A percentile compares a stretch with the other conserved stretches of the same genome.
Conservation (phyloP, 2,888 invertebrate species). For the Drosophila ezoana region DNA sequence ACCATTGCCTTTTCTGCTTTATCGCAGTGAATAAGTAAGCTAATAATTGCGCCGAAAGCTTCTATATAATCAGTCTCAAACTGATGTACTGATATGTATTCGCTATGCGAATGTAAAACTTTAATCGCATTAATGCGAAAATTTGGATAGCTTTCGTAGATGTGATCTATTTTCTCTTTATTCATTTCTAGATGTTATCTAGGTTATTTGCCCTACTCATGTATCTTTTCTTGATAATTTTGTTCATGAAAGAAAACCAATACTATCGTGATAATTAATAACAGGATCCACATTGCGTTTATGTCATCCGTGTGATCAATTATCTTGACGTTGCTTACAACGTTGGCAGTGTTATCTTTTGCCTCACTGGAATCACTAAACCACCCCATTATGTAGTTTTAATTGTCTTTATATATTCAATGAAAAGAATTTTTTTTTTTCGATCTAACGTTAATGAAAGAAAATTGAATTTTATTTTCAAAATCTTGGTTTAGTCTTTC, state of each 20-base stretch:
- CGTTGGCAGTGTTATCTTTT: conserved; percentile 8
- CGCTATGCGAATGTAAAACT: too few relatives aligned
- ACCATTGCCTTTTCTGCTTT: neutral
- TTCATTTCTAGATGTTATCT: too few relatives aligned
- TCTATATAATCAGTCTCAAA: neutral
- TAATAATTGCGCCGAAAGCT: neutral
- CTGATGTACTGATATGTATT: too few relatives aligned
- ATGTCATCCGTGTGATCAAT: neutral
- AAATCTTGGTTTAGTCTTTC: neutral
- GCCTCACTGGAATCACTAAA: conserved; percentile 2
- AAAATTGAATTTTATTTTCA: conserved; percentile 9
- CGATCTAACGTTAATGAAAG: conserved; percentile 6
- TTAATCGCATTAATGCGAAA: neutral
- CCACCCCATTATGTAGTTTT: neutral
- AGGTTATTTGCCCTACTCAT: too few relatives aligned
- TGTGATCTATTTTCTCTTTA: too few relatives aligned
- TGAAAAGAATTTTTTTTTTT: neutral
- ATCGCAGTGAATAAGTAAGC: neutral
- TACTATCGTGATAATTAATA: conserved; percentile 3
- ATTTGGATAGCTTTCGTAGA: neutral
- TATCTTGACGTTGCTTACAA: conserved; percentile 1
- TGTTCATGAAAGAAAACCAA: neutral
- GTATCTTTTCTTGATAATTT: too few relatives aligned
- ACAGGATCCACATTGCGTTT: conserved; percentile 1
- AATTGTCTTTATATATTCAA: neutral